phyloP scores from a whole-genome alignment of 2,113 vertebrate genomes.

The Equus quagga region DNA sequence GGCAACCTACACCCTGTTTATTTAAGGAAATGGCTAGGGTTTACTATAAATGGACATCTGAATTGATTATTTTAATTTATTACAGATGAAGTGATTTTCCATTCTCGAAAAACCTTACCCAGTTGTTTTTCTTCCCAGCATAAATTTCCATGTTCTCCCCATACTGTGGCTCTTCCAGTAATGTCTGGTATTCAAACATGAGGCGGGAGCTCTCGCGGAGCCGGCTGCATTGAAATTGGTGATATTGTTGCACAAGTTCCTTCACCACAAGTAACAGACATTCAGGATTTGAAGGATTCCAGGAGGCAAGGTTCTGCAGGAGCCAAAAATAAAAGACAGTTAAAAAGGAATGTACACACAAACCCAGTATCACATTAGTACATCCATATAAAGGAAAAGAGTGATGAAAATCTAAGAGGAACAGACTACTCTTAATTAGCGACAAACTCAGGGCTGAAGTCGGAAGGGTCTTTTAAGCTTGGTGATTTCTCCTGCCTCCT shows the following conservation, averaged over 20 bases:
- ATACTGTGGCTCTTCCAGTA: constrained; percentile 96
- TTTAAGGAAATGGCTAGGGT: not conserved
- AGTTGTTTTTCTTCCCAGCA: constrained; percentile 97
- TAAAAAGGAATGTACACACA: constrained; percentile 29
- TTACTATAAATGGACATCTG: constrained; percentile 4
- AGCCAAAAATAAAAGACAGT: constrained; percentile 59
- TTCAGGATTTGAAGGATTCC: constrained; percentile 95
- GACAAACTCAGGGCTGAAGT: not conserved
- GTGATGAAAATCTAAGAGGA: not conserved
- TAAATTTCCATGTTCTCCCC: constrained; percentile 98
- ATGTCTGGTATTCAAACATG: constrained; percentile 98
- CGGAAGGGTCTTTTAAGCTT: not conserved
- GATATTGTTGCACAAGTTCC: constrained; percentile 98
- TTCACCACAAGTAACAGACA: constrained; percentile 97
- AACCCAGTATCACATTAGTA: not conserved
- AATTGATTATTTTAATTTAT: constrained; percentile 51
- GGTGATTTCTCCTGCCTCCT: not conserved
- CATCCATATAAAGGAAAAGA: not conserved
- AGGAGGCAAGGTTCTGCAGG: constrained; percentile 94
- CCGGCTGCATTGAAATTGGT: constrained; percentile 96
- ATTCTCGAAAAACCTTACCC: constrained; percentile 89
- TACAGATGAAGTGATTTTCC: not conserved
- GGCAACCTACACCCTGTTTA: not conserved
- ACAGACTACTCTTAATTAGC: not conserved
- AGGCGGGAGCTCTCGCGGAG: constrained; percentile 97